Evolutionary conservation across 2,797 vertebrate species (phyloP), one percentile per base, ranked within the genome.

Genomic region (Buceros bicornis): DNA sequence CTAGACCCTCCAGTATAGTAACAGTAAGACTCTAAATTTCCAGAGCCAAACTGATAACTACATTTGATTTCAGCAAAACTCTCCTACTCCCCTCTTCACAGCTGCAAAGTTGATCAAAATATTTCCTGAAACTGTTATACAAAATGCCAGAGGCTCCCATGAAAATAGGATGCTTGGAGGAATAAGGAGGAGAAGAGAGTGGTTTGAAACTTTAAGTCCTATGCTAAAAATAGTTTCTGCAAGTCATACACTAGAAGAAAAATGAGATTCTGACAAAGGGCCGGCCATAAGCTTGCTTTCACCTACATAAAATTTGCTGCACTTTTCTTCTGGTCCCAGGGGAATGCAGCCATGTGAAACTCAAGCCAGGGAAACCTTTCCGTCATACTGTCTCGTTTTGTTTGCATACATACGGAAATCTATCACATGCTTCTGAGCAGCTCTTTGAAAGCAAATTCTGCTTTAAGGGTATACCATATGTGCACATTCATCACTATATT

Each of bases 391-490:
- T 16, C 67, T 86, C 58, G 13, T 35, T 74, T 22, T 91, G 87
- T 86, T 88, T 77, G 66, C 72, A 76, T 57, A 91, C 69, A 71
- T 2, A n/a, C 4, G 67, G 33, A 76, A 72, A 29, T 69, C 29
- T 67, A 50, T 81, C 35, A 8, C 76, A 71, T 16, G 54, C 57
- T 86, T 61, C 72, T 51, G 7, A 90, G 25, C 15, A 29, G 16
- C 11, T 25, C 77, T 89, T 79, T 47, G 57, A 78, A 81, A 95
- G 69, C 19, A 58, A 94, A 83, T 17, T 35, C 16, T 43, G 61
- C 65, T 86, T 81, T 31, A 57, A 22, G 92, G 93, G n/a, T 16
- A 37, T 25, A 78, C 77, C 64, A 51, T 65, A 80, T 71, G 53
- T 42, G 50, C 71, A 82, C 45, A 81, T 74, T 61, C 82, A 74